These are phyloP conservation scores for Cephus runcator DNA, from an alignment of 2,888 invertebrate genomes.

Conservation along the genomic window DNA sequence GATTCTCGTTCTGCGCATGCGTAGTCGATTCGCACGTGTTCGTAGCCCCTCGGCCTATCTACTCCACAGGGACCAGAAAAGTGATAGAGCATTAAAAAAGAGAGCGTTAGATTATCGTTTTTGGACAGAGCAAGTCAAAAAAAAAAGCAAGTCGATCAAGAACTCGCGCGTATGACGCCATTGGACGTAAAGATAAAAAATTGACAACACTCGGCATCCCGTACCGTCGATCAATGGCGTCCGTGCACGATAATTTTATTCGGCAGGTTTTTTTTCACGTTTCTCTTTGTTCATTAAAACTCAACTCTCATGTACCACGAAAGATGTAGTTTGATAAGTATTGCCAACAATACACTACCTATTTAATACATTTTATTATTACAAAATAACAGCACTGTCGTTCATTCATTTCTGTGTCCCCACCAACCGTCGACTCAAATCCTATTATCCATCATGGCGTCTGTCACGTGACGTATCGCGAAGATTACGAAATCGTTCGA, in stretches of 20 bases:
- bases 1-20: neutral
- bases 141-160: slow-evolving; percentile 16
- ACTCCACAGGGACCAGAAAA: slow-evolving; percentile 58
- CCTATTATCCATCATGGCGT: neutral
- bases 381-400: slow-evolving; percentile 46
- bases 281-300: slow-evolving; percentile 21
- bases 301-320: slow-evolving; percentile 57
- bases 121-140: slow-evolving; percentile 37
- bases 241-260: neutral
- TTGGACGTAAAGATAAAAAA: neutral
- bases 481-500: neutral
- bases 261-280: slow-evolving; percentile 3
- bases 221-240: neutral
- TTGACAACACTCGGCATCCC: neutral
- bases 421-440: neutral
- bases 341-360: slow-evolving; percentile 61
- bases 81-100: slow-evolving; percentile 43
- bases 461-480: neutral
- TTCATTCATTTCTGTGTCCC: slow-evolving; percentile 16
- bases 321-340: slow-evolving; percentile 58
- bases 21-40: slow-evolving; percentile 12
- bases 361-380: slow-evolving; percentile 65
- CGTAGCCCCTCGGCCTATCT: slow-evolving; percentile 48
- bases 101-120: slow-evolving; percentile 42
- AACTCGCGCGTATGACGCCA: neutral